Evolutionary conservation across 2,797 vertebrate genomes (phyloP).

Genomic region (Bufotes viridis): DNA sequence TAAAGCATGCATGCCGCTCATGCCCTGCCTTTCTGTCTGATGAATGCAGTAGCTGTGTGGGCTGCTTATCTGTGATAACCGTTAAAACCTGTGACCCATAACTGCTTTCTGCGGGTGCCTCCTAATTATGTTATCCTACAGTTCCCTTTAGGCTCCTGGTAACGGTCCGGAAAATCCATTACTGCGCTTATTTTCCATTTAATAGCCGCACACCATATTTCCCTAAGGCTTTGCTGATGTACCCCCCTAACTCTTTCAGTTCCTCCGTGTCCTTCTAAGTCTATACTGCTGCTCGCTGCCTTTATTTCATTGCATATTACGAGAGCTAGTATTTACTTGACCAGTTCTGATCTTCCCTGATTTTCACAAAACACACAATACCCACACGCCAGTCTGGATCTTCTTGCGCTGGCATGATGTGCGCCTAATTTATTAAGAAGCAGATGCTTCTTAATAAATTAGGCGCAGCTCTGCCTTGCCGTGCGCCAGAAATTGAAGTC

Average conservation of each 20-base stretch:
- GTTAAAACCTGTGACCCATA: constrained; percentile 52
- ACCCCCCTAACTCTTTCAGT: constrained; percentile 34
- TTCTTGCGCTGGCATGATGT: too few relatives aligned
- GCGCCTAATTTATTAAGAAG: too few relatives aligned
- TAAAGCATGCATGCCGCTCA: constrained; percentile 6
- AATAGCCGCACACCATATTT: constrained; percentile 45
- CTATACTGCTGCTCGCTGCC: not conserved
- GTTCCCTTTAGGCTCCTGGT: constrained; percentile 40
- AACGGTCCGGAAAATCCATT: constrained; percentile 51
- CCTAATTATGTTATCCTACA: constrained; percentile 54
- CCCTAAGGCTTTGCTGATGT: constrained; percentile 34
- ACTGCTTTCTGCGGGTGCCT: constrained; percentile 39
- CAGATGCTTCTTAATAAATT: too few relatives aligned
- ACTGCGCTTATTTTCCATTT: constrained; percentile 35
- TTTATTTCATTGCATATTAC: constrained; percentile 5
- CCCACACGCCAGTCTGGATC: too few relatives aligned
- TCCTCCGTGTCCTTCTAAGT: not conserved
- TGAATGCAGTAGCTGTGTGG: constrained; percentile 24
- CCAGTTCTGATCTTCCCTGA: not conserved
- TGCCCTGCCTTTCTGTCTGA: not conserved
- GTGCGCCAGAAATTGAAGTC: too few relatives aligned
- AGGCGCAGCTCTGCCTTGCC: too few relatives aligned
- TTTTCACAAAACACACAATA: not conserved
- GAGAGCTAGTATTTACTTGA: not conserved
- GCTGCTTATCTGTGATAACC: constrained; percentile 46